Percentiles rank a stretch among this genome's conserved stretches.
Conservation (phyloP, 2,797 vertebrate species). For the Meriones psammophilus region DNA sequence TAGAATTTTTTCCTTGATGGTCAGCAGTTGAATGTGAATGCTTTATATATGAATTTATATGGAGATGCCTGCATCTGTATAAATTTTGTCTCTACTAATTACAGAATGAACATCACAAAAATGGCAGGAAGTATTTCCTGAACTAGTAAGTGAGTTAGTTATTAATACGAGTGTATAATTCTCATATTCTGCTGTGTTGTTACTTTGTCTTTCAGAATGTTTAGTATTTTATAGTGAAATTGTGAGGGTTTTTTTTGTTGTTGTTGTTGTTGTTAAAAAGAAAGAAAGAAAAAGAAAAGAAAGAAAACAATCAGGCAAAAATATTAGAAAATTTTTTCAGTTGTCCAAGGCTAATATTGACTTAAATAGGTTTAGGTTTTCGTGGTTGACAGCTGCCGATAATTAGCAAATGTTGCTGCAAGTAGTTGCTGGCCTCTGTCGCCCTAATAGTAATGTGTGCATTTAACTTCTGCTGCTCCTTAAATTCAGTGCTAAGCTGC, state of each 20-base stretch:
- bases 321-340: slow-evolving; percentile 81
- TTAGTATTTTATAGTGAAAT: slow-evolving; percentile 72
- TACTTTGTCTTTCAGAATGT: slow-evolving; percentile 62
- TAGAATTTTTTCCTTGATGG: slow-evolving; percentile 58
- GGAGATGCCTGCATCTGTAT: slow-evolving; percentile 18
- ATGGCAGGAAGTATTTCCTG: neutral
- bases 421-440: slow-evolving; percentile 82
- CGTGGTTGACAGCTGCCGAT: slow-evolving; percentile 82
- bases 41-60: slow-evolving; percentile 31
- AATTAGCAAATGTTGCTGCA: slow-evolving; percentile 84
- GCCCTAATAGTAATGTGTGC: slow-evolving; percentile 83
- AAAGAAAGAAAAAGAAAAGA: neutral
- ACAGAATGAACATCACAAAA: slow-evolving; percentile 46
- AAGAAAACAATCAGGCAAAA: slow-evolving; percentile 53
- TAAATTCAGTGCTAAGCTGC: slow-evolving; percentile 82
- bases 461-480: slow-evolving; percentile 85
- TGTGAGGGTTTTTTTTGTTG: neutral
- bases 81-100: slow-evolving; percentile 60
- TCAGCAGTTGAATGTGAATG: slow-evolving; percentile 31
- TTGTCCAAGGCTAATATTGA: slow-evolving; percentile 83
- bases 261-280: too few relatives aligned
- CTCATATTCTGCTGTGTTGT: slow-evolving; percentile 64
- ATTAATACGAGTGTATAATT: slow-evolving; percentile 42
- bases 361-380: slow-evolving; percentile 83
- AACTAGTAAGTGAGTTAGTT: slow-evolving; percentile 57